Conservation (phyloP, 2,797 vertebrate genomes). For the Melopsittacus undulatus region DNA sequence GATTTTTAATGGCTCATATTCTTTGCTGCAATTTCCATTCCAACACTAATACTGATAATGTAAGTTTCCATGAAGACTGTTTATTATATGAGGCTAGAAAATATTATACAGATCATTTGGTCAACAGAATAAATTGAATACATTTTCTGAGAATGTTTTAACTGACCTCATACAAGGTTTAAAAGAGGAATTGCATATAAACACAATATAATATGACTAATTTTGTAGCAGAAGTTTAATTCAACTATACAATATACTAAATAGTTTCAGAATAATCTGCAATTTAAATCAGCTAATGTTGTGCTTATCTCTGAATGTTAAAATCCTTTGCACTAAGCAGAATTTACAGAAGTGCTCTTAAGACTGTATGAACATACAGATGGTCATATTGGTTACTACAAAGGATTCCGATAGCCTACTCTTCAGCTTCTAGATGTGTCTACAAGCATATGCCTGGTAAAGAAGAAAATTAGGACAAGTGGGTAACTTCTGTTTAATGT, state of each 20-base stretch:
- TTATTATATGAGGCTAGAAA: neutral
- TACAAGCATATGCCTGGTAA: neutral
- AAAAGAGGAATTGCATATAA: neutral
- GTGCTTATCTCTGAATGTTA: neutral
- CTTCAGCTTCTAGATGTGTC: neutral
- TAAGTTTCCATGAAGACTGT: neutral
- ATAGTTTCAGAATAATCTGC: neutral
- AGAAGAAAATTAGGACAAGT: neutral
- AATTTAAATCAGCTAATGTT: neutral
- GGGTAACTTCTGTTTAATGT: neutral
- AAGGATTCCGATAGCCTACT: neutral
- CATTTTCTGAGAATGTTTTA: neutral
- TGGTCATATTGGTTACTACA: neutral
- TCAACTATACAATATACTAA: neutral
- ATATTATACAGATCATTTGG: neutral
- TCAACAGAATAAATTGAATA: neutral
- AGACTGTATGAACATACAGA: neutral
- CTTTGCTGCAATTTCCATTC: neutral
- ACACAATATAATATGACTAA: neutral
- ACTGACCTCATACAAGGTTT: neutral
- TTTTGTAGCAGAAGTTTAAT: neutral
- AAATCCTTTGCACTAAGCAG: neutral
- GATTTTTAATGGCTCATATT: neutral
- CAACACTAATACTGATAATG: neutral
- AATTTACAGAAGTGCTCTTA: neutral